Evolutionary conservation across 2,797 vertebrate species (phyloP).

Genomic region (Arctocebus calabarensis): DNA sequence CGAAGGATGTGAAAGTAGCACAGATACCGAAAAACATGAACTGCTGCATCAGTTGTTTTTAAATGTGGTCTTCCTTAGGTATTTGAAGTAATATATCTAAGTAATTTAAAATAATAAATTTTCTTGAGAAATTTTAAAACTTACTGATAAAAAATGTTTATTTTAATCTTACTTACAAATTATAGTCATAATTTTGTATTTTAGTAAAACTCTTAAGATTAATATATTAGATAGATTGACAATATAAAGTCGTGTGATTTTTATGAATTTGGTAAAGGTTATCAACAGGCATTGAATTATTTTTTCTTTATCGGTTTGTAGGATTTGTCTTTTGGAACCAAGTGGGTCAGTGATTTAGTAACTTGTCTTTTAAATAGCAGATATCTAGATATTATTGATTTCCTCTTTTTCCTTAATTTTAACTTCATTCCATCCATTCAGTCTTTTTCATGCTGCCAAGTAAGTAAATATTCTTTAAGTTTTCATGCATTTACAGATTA

Average conservation of each 20-base stretch:
- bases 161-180: constrained; percentile 8
- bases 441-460: constrained; percentile 99
- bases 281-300: background rate
- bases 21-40: background rate
- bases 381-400: constrained; percentile 32
- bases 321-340: constrained; percentile 27
- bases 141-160: background rate
- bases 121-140: constrained; percentile 15
- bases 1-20: background rate
- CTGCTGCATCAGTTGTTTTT: background rate
- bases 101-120: constrained; percentile 18
- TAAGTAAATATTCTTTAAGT: constrained; percentile 89
- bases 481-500: constrained; percentile 32
- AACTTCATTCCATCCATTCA: constrained; percentile 83
- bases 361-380: constrained; percentile 50
- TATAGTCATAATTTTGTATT: background rate
- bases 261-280: background rate
- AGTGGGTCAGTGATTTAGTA: background rate
- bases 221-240: background rate
- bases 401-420: constrained; percentile 87
- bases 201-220: constrained; percentile 7
- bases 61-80: background rate
- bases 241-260: background rate
- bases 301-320: constrained; percentile 1
- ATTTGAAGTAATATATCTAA: constrained; percentile 24